Percentiles rank a stretch among this genome's conserved stretches.
phyloP scores from a whole-genome alignment of 2,888 invertebrate genomes.

The Lepeophtheirus nordmannii region DNA sequence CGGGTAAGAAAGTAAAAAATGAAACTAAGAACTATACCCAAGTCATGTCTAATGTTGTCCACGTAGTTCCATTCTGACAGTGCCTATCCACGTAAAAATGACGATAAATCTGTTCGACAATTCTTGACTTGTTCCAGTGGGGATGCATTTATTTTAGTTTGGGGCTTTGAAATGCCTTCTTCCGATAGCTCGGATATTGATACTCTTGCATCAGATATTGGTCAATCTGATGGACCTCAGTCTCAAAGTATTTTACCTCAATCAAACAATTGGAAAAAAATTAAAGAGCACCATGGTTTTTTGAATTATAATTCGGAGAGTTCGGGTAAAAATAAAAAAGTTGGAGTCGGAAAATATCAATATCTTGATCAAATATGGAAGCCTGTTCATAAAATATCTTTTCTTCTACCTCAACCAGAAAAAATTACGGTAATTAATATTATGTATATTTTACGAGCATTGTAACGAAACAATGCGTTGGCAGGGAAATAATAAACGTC shows the following conservation, averaged over 20 bases:
- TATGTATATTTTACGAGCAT: too few relatives aligned
- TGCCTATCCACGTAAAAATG: conserved; percentile 9
- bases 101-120: neutral
- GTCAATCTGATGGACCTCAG: neutral
- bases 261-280: neutral
- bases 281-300: too few relatives aligned
- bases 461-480: too few relatives aligned
- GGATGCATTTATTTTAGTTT: neutral
- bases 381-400: conserved; percentile 3
- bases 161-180: neutral
- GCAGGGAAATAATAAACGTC: too few relatives aligned
- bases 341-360: neutral
- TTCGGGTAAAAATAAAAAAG: neutral
- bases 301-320: too few relatives aligned
- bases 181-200: neutral
- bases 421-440: too few relatives aligned
- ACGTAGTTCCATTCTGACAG: neutral
- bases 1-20: neutral
- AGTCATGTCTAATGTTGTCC: too few relatives aligned
- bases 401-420: neutral
- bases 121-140: neutral
- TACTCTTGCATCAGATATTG: neutral
- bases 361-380: conserved; percentile 5
- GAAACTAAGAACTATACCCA: neutral
- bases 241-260: neutral